Evolutionary conservation across 1,140 invertebrate species (phyloP), one percentile per base, ranked within the genome.

Genomic region (Atta colombica): DNA sequence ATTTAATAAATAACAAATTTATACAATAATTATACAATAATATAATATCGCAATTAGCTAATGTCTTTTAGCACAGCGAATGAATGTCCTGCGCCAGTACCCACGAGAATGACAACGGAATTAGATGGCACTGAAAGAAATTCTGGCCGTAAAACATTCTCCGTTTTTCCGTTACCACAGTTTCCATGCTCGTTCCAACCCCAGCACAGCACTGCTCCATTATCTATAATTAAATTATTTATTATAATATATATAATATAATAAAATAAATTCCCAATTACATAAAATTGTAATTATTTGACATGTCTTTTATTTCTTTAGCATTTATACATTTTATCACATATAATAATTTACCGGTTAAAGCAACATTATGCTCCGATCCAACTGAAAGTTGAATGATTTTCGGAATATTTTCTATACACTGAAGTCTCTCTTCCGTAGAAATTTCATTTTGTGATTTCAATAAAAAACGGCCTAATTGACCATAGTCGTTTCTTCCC

Each of bases 111-210:
- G 45, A 94, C 94, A 68, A 92, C 93, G 39, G 86, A 92, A 65
- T 93, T 91, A 49, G 87, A 87, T 16, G 95, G 91, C 61, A 96
- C 87, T 25, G 80, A 31, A 16, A 96, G 84, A 66, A 78, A 45
- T 31, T 87, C 85, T 10, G 96, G 96, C 84, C 93, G 91, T 61
- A 94, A 94, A 58, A 98, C 95, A 94, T 98, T 96, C 31, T 96
- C 95, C 28, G 95, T 96, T 68, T 96, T 94, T 55, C 97, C 97
- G 87, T 97, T 97, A 85, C 98, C 98, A 94, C 98, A 98, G 92
- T 98, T 98, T 31, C 97, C 97, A 95, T 99, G 98, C 90, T 99
- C 98, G 95, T 98, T 98, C 98, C 98, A 99, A 7, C 98, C 98
- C 98, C 98, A 98, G n/a, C 97, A 96, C 84, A 96, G 97, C 3